Evolutionary conservation across 1,140 invertebrate genomes (phyloP).

Genomic region (Lutraria rhynchaena): DNA sequence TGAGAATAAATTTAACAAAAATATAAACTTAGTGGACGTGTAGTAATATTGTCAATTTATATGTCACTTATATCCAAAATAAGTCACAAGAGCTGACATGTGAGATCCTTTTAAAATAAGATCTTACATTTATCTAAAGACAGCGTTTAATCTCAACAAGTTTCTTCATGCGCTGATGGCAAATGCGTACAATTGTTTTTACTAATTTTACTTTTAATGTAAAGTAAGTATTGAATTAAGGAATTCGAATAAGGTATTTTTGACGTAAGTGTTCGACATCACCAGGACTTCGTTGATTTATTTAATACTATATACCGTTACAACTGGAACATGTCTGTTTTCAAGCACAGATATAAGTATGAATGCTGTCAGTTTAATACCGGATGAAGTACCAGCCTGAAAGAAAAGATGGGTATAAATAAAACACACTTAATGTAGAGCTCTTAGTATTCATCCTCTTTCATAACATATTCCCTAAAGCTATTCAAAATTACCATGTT

Average conservation of each 20-base stretch:
- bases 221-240: no score
- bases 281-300: no score
- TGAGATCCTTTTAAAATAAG: no score
- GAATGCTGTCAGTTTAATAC: slow-evolving; percentile 28
- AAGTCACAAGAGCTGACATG: no score
- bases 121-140: no score
- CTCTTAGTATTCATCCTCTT: background rate
- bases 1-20: no score
- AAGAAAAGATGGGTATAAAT: background rate
- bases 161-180: background rate
- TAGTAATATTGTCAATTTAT: no score
- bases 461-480: background rate
- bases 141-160: no score
- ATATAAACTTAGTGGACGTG: no score
- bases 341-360: slow-evolving; percentile 22
- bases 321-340: background rate
- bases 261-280: background rate
- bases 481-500: background rate
- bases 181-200: background rate
- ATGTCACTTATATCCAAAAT: no score
- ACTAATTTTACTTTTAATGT: background rate
- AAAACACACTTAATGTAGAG: background rate
- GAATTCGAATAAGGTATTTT: background rate
- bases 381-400: background rate
- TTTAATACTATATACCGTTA: no score